These are phyloP conservation scores for Eristalinus sepulchralis DNA, from an alignment of 2,888 invertebrate genomes.

Conservation along the genomic window DNA sequence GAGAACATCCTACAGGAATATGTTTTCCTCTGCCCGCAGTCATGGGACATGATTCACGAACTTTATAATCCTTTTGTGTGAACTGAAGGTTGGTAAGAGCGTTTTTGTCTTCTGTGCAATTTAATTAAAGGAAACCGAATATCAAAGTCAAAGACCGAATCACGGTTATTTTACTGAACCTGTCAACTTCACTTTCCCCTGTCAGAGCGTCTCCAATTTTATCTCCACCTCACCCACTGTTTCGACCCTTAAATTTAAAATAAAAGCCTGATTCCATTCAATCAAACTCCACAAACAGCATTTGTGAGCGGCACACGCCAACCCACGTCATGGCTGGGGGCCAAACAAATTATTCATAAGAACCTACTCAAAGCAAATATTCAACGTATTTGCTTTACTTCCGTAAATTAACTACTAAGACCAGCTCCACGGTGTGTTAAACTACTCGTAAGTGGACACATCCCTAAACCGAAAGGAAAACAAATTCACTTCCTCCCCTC, in stretches of 20 bases:
- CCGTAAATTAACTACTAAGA: slow-evolving; percentile 15
- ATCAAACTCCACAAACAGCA: neutral
- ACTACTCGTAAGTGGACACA: slow-evolving; percentile 5
- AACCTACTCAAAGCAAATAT: slow-evolving; percentile 7
- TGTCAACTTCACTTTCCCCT: neutral
- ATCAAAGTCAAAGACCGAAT: too few relatives aligned
- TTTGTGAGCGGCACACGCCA: neutral
- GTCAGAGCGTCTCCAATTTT: neutral
- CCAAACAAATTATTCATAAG: slow-evolving; percentile 17
- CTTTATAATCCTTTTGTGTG: too few relatives aligned
- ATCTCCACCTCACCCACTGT: neutral
- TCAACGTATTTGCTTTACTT: slow-evolving; percentile 9
- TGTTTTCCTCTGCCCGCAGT: too few relatives aligned
- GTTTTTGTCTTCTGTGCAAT: too few relatives aligned
- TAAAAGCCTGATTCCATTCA: neutral
- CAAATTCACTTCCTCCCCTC: neutral
- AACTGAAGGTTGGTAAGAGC: too few relatives aligned
- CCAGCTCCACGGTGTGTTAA: neutral
- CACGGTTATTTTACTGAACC: too few relatives aligned
- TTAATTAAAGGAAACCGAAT: too few relatives aligned
- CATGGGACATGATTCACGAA: too few relatives aligned
- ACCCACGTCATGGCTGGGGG: neutral
- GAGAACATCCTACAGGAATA: too few relatives aligned
- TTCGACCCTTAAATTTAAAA: neutral
- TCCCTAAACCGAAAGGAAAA: neutral